A percentile compares a stretch with the other conserved stretches of the same genome.
phyloP scores from a whole-genome alignment of 2,113 vertebrate species.

The Steatornis caripensis region DNA sequence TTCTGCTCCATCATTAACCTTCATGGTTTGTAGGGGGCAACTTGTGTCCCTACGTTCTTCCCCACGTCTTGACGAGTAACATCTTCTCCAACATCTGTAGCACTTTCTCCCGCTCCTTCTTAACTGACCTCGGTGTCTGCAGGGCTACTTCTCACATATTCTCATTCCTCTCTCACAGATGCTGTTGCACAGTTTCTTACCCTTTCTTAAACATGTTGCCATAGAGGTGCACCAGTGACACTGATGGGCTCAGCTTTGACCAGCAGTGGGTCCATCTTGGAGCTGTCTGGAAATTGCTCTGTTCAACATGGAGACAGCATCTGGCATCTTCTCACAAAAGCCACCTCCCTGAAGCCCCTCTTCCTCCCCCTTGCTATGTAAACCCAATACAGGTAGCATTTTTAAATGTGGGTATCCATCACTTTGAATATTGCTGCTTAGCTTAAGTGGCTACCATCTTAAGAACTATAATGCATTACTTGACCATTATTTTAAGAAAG shows the following conservation, averaged over 20 bases:
- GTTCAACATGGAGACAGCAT: background rate
- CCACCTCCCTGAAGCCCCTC: background rate
- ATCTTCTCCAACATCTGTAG: background rate
- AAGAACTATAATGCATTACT: background rate
- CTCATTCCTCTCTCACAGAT: background rate
- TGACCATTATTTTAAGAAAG: background rate
- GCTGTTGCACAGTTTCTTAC: background rate
- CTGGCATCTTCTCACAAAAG: background rate
- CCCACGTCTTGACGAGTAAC: fast-evolving
- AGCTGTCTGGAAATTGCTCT: background rate
- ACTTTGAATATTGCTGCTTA: background rate
- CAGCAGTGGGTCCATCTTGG: fast-evolving
- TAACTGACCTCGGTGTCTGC: background rate
- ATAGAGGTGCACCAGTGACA: fast-evolving
- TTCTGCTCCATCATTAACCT: background rate
- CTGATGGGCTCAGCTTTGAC: background rate
- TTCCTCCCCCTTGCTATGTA: background rate
- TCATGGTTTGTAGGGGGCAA: background rate
- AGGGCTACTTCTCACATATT: too few relatives aligned
- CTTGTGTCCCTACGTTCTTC: background rate
- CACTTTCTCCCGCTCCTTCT: background rate
- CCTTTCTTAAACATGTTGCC: background rate
- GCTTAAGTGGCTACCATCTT: background rate
- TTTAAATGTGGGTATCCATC: background rate
- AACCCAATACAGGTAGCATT: background rate